Conservation (phyloP, 2,113 vertebrate species). For the Barnardius zonarius region DNA sequence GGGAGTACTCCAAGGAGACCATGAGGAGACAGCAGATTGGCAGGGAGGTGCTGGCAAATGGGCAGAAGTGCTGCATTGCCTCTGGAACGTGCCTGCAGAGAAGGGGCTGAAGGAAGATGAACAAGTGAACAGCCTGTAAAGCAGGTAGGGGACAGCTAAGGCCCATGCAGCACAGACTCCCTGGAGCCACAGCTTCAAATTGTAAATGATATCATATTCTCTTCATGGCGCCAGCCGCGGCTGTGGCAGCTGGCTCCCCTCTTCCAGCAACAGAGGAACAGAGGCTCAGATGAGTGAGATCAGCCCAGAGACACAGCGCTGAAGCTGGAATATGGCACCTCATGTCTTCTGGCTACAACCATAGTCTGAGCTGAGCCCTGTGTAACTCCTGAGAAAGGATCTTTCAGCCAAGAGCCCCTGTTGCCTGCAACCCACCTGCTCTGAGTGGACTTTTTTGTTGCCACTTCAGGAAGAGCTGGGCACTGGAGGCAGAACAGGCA, state of each 20-base stretch:
- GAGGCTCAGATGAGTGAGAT: not conserved
- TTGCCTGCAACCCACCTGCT: not conserved
- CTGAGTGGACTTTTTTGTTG: not conserved
- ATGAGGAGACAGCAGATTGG: not conserved
- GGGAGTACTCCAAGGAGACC: not conserved
- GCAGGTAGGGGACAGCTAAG: conserved; percentile 6
- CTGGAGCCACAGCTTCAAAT: conserved; percentile 26
- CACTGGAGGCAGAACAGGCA: not conserved
- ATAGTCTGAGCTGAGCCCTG: not conserved
- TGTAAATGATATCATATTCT: conserved; percentile 14
- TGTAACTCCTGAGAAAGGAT: not conserved
- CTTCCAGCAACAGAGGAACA: not conserved
- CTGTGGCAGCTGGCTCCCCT: not conserved
- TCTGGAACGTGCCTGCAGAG: not conserved
- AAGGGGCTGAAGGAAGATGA: not conserved
- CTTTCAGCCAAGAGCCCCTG: not conserved
- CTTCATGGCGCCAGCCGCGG: not conserved
- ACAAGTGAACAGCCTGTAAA: not conserved
- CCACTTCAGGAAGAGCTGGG: not conserved
- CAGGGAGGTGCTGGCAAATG: not conserved
- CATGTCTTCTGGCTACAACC: not conserved
- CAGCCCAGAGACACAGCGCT: not conserved
- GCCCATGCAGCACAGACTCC: conserved; percentile 32
- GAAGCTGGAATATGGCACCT: not conserved
- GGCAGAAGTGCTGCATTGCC: not conserved